A percentile compares a stretch with the other conserved stretches of the same genome.
Evolutionary conservation across 1,140 invertebrate genomes (phyloP).

Genomic region (Tetragonula clypearis): DNA sequence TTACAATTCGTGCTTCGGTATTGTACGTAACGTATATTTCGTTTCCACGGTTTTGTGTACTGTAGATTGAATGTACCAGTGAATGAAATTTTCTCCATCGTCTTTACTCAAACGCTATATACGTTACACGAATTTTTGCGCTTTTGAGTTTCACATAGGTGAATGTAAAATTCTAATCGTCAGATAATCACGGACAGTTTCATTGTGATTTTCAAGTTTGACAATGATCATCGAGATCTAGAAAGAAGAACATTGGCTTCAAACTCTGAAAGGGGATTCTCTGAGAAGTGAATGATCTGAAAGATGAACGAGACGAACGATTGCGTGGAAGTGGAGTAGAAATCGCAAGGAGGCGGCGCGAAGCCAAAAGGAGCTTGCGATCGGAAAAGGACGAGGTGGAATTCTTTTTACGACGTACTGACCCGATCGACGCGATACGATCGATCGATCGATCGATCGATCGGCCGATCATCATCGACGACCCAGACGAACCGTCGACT

Average conservation of each 20-base stretch:
- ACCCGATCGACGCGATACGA: constrained; percentile 55
- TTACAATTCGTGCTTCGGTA: no score
- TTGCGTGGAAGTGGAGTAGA: neutral
- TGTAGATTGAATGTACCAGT: neutral
- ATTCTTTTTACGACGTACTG: constrained; percentile 45
- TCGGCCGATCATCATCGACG: constrained; percentile 56
- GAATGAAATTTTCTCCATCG: neutral
- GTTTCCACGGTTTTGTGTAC: neutral
- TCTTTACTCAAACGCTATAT: neutral
- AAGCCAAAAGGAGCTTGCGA: constrained; percentile 18
- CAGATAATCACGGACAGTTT: neutral
- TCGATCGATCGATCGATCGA: constrained; percentile 48
- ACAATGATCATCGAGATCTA: neutral
- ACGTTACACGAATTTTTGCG: no score
- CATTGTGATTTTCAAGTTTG: neutral
- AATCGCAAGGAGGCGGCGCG: constrained; percentile 5
- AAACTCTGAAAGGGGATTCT: neutral
- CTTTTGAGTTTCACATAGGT: no score
- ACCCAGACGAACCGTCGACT: constrained; percentile 50
- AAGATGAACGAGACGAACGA: neutral
- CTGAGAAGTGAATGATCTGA: neutral
- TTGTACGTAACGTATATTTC: neutral
- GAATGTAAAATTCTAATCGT: no score
- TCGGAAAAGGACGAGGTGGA: constrained; percentile 23
- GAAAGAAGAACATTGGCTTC: neutral